A percentile compares a stretch with the other conserved stretches of the same genome.
These are phyloP conservation scores for Zaprionus vittiger DNA, from an alignment of 1,140 invertebrate genomes.

Conservation along the genomic window DNA sequence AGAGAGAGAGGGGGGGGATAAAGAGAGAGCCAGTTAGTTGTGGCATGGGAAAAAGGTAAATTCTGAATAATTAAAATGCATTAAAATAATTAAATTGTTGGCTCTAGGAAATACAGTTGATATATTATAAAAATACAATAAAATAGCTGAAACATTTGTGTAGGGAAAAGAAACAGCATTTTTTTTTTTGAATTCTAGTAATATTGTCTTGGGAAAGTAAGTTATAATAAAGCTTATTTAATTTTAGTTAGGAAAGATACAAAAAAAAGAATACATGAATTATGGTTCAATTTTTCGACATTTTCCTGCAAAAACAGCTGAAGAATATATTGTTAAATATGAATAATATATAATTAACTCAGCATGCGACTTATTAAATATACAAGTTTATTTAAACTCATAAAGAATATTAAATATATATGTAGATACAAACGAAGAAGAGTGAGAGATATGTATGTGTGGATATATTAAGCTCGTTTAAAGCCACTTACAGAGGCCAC, in stretches of 20 bases:
- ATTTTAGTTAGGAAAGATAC: too few species aligned
- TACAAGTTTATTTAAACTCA: neutral
- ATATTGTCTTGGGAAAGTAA: too few species aligned
- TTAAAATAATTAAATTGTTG: neutral
- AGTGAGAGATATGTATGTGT: neutral
- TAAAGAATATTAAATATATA: neutral
- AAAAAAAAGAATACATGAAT: too few species aligned
- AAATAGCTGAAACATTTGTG: neutral
- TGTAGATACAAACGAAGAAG: neutral
- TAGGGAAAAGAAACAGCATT: too few species aligned
- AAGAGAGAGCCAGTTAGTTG: neutral
- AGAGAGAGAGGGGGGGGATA: neutral
- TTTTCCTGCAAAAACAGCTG: too few species aligned
- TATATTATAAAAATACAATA: neutral
- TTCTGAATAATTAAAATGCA: neutral
- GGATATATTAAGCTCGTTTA: neutral
- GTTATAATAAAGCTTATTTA: too few species aligned
- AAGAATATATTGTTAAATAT: too few species aligned
- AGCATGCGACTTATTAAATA: neutral
- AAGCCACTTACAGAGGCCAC: neutral
- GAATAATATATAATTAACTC: neutral
- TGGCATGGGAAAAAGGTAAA: conserved; percentile 6
- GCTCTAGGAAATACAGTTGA: neutral
- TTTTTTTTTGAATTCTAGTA: too few species aligned
- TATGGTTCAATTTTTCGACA: too few species aligned